A percentile compares a stretch with the other conserved stretches of the same genome.
phyloP scores from a whole-genome alignment of 2,888 invertebrate species.

The Iselma pallidipennis region DNA sequence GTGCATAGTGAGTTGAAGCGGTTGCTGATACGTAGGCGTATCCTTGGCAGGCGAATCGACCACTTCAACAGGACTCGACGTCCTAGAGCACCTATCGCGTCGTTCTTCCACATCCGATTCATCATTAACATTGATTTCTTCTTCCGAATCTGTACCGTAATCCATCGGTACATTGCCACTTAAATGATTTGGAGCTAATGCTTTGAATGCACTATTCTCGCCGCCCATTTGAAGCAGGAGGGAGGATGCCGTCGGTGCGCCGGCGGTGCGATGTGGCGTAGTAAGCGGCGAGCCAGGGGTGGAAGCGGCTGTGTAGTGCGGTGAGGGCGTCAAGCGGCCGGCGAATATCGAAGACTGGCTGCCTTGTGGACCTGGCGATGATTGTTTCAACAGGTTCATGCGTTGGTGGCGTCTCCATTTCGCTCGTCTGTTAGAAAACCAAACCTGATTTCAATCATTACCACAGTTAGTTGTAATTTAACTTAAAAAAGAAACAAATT shows the following conservation, averaged over 20 bases:
- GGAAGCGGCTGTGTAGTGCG: conserved; percentile 64
- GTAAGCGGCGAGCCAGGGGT: conserved; percentile 66
- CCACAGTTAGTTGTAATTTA: conserved; percentile 28
- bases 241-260: conserved; percentile 54
- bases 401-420: conserved; percentile 97
- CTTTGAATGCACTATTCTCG: conserved; percentile 87
- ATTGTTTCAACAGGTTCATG: conserved; percentile 88
- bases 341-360: conserved; percentile 52
- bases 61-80: conserved; percentile 58
- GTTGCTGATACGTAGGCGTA: conserved; percentile 58
- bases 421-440: conserved; percentile 99
- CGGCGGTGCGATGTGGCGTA: conserved; percentile 54
- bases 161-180: conserved; percentile 47
- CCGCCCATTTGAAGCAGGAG: conserved; percentile 73
- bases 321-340: conserved; percentile 60
- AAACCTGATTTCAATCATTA: conserved; percentile 76
- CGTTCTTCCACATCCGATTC: conserved; percentile 67
- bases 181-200: conserved; percentile 67
- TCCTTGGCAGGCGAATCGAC: conserved; percentile 50
- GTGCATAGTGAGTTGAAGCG: conserved; percentile 73
- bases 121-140: conserved; percentile 86
- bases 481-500: background rate
- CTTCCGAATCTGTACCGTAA: conserved; percentile 67
- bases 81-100: conserved; percentile 45
- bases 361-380: conserved; percentile 54